Conservation (phyloP, 1,140 invertebrate genomes). For the Drosophila varians region DNA sequence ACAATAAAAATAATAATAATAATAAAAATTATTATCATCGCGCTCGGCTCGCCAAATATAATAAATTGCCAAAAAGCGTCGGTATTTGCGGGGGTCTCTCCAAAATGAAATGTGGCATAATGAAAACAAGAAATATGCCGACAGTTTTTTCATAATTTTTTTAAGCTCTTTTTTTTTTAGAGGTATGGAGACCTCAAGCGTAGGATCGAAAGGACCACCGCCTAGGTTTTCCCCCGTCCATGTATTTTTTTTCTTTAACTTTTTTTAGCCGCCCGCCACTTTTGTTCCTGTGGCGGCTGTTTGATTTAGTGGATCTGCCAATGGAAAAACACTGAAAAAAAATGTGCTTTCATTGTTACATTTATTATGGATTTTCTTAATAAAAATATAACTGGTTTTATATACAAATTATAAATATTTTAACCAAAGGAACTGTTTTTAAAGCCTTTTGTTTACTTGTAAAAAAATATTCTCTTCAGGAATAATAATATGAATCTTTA, state of each 20-base stretch:
- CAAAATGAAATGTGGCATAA: constrained; percentile 36
- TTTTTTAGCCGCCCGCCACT: neutral
- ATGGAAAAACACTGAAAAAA: constrained; percentile 5
- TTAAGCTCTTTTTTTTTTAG: neutral
- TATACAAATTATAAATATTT: no score
- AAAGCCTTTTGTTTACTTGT: no score
- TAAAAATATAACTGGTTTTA: no score
- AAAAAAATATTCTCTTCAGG: no score
- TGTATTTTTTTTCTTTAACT: no score
- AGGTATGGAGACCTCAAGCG: constrained; percentile 4
- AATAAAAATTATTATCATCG: constrained; percentile 47
- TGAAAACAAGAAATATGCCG: constrained; percentile 61
- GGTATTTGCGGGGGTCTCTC: neutral
- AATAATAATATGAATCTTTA: no score
- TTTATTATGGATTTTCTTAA: no score
- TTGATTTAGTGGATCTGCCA: constrained; percentile 63
- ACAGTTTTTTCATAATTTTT: constrained; percentile 29
- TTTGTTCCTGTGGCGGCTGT: constrained; percentile 45
- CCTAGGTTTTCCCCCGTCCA: constrained; percentile 50
- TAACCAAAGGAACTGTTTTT: no score
- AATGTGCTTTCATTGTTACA: no score
- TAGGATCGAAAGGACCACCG: constrained; percentile 54
- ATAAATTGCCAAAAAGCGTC: constrained; percentile 49
- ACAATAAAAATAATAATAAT: constrained; percentile 34
- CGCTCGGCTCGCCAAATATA: constrained; percentile 25